Evolutionary conservation across 2,113 vertebrate genomes (phyloP).

Genomic region (Lagopus muta): DNA sequence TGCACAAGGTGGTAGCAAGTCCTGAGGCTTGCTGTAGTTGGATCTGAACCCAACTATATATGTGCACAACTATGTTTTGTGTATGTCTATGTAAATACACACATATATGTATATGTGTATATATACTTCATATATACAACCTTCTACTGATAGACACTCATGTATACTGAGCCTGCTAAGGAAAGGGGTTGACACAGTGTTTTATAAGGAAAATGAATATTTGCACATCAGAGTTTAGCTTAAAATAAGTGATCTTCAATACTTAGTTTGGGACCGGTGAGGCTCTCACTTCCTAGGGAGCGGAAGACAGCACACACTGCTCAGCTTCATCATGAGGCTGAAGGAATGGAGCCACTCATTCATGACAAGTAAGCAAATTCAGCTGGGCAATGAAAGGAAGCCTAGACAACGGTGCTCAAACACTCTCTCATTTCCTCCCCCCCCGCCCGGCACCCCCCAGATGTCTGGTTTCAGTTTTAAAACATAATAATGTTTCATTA

Average conservation of each 20-base stretch:
- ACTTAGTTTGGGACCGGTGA: background rate
- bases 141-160: background rate
- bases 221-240: background rate
- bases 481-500: conserved; percentile 68
- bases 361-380: conserved; percentile 70
- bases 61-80: background rate
- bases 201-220: background rate
- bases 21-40: background rate
- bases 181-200: background rate
- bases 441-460: background rate
- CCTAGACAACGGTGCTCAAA: conserved; percentile 60
- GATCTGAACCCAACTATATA: background rate
- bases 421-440: conserved; percentile 29
- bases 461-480: conserved; percentile 66
- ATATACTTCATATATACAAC: background rate
- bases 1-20: background rate
- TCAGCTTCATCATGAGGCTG: conserved; percentile 63
- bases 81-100: rapidly evolving
- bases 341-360: conserved; percentile 71
- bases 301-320: conserved; percentile 56
- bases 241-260: background rate
- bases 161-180: background rate
- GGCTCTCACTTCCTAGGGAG: conserved; percentile 63
- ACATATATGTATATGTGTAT: background rate
- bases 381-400: conserved; percentile 65